These are phyloP conservation scores for Tragelaphus oryx DNA, from an alignment of 2,797 vertebrate species.

Conservation along the genomic window DNA sequence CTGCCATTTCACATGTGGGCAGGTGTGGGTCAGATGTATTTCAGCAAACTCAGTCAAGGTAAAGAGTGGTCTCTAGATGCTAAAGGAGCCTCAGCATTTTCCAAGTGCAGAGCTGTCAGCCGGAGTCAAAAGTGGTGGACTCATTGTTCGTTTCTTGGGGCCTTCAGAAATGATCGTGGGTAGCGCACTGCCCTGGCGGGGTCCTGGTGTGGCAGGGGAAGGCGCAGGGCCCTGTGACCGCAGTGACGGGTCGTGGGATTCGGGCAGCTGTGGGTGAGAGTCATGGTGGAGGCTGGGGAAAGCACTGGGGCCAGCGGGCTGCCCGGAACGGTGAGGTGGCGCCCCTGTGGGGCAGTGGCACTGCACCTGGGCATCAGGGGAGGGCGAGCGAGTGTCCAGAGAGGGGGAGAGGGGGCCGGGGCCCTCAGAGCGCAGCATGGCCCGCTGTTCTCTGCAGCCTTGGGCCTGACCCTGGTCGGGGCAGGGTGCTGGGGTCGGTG, in stretches of 20 bases:
- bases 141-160: background rate
- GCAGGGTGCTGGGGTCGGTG: background rate
- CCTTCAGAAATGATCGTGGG: background rate
- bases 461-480: fast-evolving
- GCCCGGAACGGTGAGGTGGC: background rate
- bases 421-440: background rate
- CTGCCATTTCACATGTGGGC: background rate
- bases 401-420: background rate
- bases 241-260: fast-evolving
- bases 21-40: background rate
- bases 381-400: background rate
- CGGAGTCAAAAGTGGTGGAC: background rate
- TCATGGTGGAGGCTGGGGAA: background rate
- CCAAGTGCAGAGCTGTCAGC: background rate
- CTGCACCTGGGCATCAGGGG: background rate
- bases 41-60: background rate
- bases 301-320: background rate
- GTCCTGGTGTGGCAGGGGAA: background rate
- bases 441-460: background rate
- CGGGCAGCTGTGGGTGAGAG: background rate
- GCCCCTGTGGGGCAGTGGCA: background rate
- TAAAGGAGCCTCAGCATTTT: background rate
- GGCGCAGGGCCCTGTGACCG: fast-evolving
- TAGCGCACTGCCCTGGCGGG: background rate
- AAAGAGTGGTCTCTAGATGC: background rate